These are phyloP conservation scores for Cenopis cana DNA, from an alignment of 2,888 invertebrate genomes.

Conservation along the genomic window DNA sequence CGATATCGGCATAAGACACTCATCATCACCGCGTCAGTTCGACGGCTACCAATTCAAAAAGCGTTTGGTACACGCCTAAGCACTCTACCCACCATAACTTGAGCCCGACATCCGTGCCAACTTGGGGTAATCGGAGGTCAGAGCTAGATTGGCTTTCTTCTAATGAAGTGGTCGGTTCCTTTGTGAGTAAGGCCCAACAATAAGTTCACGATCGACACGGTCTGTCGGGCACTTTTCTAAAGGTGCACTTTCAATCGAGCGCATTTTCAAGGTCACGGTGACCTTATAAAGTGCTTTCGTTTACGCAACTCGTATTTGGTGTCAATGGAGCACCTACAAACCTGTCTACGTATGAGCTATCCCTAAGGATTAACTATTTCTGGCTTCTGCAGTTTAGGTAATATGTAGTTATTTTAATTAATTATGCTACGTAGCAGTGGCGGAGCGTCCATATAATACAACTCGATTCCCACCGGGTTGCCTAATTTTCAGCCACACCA, in stretches of 20 bases:
- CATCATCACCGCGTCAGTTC: conserved; percentile 14
- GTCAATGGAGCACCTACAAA: conserved; percentile 34
- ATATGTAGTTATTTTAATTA: too few species aligned
- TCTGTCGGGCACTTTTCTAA: conserved; percentile 73
- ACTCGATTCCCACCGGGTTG: too few species aligned
- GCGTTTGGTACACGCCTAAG: neutral
- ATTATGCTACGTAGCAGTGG: too few species aligned
- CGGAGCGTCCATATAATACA: too few species aligned
- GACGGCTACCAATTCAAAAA: neutral
- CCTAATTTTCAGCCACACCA: too few species aligned
- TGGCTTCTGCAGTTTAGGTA: neutral
- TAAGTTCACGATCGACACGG: conserved; percentile 82
- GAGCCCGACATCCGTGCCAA: neutral
- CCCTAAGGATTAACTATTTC: neutral
- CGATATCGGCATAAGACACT: neutral
- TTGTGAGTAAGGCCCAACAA: conserved; percentile 49
- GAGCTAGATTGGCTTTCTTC: neutral
- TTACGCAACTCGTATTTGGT: conserved; percentile 29
- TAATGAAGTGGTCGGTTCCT: neutral
- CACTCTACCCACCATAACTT: neutral
- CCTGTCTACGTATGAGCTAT: neutral
- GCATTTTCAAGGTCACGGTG: conserved; percentile 72
- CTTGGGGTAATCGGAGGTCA: neutral
- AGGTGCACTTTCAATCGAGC: conserved; percentile 73
- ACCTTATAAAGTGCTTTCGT: conserved; percentile 54